These are phyloP conservation scores for Phataginus tetradactyla DNA, from an alignment of 2,797 vertebrate genomes.

Conservation along the genomic window DNA sequence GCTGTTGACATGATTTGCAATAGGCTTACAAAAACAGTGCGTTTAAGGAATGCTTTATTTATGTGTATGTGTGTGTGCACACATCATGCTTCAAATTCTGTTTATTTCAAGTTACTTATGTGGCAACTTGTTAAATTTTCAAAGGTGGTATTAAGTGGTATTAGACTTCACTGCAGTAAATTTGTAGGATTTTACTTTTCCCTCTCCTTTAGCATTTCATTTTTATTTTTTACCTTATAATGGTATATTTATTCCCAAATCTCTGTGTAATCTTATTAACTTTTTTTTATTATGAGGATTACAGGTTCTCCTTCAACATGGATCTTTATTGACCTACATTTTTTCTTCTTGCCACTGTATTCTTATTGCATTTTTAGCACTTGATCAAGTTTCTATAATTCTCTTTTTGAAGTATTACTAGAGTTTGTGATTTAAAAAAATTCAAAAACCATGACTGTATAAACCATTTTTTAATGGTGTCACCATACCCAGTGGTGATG, in stretches of 20 bases:
- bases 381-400: background rate
- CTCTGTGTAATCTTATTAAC: background rate
- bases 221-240: constrained; percentile 17
- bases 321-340: background rate
- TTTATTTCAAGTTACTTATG: background rate
- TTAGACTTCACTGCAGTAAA: background rate
- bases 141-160: background rate
- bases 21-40: background rate
- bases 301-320: background rate
- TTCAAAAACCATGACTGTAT: background rate
- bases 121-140: constrained; percentile 40
- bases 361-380: background rate
- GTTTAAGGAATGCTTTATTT: background rate
- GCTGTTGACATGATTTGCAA: background rate
- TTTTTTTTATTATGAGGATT: background rate
- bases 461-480: background rate
- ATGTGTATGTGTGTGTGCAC: background rate
- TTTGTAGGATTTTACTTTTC: background rate
- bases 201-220: background rate
- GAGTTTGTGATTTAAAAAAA: background rate
- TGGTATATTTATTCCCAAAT: background rate
- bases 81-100: background rate
- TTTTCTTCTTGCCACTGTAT: background rate
- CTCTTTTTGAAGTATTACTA: constrained; percentile 21
- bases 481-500: background rate